Base-by-base conservation (phyloP, 2,113 vertebrate species). In the Dipodomys stephensi region DNA sequence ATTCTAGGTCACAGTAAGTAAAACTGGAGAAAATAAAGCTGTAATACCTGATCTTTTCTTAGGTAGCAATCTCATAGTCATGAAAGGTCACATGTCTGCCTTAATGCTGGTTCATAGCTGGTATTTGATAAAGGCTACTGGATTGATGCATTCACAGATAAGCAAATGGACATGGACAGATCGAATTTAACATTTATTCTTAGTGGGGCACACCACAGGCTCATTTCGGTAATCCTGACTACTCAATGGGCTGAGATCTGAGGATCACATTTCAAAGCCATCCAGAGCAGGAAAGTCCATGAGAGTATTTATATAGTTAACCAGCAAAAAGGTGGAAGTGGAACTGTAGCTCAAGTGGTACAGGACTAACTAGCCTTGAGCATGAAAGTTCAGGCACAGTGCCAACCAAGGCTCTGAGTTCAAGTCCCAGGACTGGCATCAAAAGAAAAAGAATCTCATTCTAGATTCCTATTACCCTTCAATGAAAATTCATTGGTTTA, bases 21-120 rank as follows among this genome's bases (percentile, higher is more conserved):
- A 53, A 27, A 12, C 0, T 5, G 62, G 64, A 57, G 16, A 81
- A 90, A 92, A 90, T 62, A 64, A 93, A 87, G 35, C 19, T 39
- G 3, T 7, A 49, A 68, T 79, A 84, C 67, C 46, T 74, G 35
- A 60, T n/a, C 76, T 95, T 46, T 10, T 23, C 95, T 90, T 68
- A 73, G 25, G 1, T 32, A 69, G 13, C 68, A 67, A 83, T 6
- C 81, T 65, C 44, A 32, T 19, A 2, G 7, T 64, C 67, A 77
- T 15, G 7, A 46, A 20, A 73, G 25, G 73, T 71, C 73, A 25
- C 35, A 4, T 7, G 8, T 73, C 68, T 79, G 7, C 68, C 72
- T 86, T 65, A 57, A 3, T 27, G 18, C 27, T 78, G 15, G 44
- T 12, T 68, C 65, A 7, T 20, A n/a, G 62, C 7, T 65, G 25